Conservation (phyloP, 2,888 invertebrate species). For the Melipona bicolor region DNA sequence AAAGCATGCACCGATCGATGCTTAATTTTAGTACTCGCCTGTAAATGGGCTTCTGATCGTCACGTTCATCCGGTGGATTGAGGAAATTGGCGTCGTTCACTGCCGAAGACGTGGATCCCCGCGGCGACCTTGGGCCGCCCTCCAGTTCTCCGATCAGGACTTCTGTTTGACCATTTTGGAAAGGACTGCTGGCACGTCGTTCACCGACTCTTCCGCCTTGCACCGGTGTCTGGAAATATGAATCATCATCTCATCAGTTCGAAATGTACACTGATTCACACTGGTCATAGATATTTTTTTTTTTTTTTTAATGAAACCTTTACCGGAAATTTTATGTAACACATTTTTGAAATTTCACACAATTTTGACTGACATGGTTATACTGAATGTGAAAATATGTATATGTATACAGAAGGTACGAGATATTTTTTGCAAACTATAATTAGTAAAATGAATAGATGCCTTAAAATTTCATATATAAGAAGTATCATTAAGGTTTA, state of each 20-base stretch:
- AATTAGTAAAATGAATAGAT: too few relatives aligned
- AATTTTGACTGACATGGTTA: too few relatives aligned
- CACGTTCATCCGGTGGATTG: conserved; percentile 77
- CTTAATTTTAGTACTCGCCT: conserved; percentile 71
- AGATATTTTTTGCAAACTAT: too few relatives aligned
- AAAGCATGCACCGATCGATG: conserved; percentile 18
- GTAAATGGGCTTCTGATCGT: conserved; percentile 80
- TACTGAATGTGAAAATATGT: too few relatives aligned
- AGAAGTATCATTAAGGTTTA: too few relatives aligned
- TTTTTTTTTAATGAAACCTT: too few relatives aligned
- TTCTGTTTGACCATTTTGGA: conserved; percentile 91
- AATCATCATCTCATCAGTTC: conserved; percentile 15
- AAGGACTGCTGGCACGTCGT: conserved; percentile 86
- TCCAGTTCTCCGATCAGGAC: conserved; percentile 88
- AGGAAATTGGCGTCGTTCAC: conserved; percentile 80
- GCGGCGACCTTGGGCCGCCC: conserved; percentile 83
- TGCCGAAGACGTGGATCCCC: conserved; percentile 82
- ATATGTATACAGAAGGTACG: too few relatives aligned
- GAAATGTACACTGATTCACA: neutral
- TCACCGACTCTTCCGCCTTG: conserved; percentile 76
- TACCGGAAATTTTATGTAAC: too few relatives aligned
- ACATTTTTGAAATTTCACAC: too few relatives aligned
- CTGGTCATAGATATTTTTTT: too few relatives aligned
- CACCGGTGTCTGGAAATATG: conserved; percentile 62
- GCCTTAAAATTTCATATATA: too few relatives aligned